Conservation (phyloP, 2,113 vertebrate species). For the Gymnogyps californianus region DNA sequence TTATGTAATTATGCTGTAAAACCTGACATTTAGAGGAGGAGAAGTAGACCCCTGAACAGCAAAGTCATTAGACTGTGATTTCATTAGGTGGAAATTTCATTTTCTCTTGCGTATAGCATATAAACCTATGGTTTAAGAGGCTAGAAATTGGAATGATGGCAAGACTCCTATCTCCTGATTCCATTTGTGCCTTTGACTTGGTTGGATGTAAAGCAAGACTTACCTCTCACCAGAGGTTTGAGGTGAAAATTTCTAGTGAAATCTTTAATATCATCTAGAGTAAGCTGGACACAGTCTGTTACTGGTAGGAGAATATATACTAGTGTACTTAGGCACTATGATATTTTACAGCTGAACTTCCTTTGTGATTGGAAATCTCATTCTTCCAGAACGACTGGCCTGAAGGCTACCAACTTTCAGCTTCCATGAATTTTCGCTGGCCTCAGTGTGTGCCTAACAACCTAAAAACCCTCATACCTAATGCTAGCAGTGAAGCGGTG, state of each 20-base stretch:
- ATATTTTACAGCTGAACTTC: not conserved
- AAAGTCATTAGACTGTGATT: not conserved
- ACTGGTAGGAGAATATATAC: not conserved
- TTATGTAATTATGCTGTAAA: not conserved
- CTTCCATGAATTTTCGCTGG: constrained; percentile 81
- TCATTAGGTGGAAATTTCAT: not conserved
- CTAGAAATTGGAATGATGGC: not conserved
- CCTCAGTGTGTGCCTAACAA: constrained; percentile 81
- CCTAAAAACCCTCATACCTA: constrained; percentile 80
- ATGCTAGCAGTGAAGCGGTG: constrained; percentile 78
- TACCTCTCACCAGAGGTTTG: not conserved
- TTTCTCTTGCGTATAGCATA: not conserved
- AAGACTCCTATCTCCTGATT: not conserved
- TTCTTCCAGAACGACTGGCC: constrained; percentile 79
- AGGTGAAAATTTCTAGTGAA: not conserved
- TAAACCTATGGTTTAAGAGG: not conserved
- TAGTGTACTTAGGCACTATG: not conserved
- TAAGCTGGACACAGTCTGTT: not conserved
- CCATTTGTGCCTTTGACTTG: not conserved
- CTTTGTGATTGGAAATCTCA: not conserved
- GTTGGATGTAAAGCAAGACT: not conserved
- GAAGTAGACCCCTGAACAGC: not conserved
- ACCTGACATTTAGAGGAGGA: not conserved
- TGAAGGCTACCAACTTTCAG: constrained; percentile 82
- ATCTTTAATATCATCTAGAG: not conserved